Base-by-base conservation (phyloP, 2,888 invertebrate species). In the Leucania comma region DNA sequence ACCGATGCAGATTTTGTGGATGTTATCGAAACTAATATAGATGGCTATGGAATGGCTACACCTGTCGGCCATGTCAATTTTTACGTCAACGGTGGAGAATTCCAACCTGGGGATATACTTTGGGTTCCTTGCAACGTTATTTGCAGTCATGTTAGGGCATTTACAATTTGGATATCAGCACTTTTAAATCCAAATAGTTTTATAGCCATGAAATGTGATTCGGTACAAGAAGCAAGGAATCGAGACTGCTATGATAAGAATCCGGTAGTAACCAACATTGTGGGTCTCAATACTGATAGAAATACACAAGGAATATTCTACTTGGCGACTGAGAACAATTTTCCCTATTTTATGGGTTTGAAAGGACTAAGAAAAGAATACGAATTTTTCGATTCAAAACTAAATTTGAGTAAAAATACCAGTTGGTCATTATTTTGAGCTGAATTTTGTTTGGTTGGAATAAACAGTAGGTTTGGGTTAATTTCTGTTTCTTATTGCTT, bases 41-140 rank as follows among this genome's bases (percentile, higher is more conserved):
- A 95, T 51, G 92, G 89, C 0, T 93, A 85, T 4, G 94, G 94
- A 0, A 92, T 93, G 90, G 93, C 93, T 0, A 90, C 92, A 0
- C 93, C 94, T 0, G 80, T 93, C 0, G 94, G 93, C 1, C 94
- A 94, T 79, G 88, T 93, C 0, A 93, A 93, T 67, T 93, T 91
- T 70, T 95, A 94, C 71, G 91, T 94, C 4, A 95, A 95, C 32
- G 94, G 94, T 0, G 94, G 94, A 0, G 94, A 94, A 67, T 92
- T 78, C 59, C 93, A 93, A 71, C 90, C 92, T 0, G 90, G 89
- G 0, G 90, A 90, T 24, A 4, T 90, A 1, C 8, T 88, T 0
- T 89, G 87, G 87, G 67, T 86, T 8, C 90, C 89, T 0, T 93
- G 93, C 48, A 85, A 81, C 24, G 75, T 84, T 0, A 0, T 90